These are phyloP conservation scores for Fregata magnificens DNA, from an alignment of 2,113 vertebrate genomes.

Conservation along the genomic window DNA sequence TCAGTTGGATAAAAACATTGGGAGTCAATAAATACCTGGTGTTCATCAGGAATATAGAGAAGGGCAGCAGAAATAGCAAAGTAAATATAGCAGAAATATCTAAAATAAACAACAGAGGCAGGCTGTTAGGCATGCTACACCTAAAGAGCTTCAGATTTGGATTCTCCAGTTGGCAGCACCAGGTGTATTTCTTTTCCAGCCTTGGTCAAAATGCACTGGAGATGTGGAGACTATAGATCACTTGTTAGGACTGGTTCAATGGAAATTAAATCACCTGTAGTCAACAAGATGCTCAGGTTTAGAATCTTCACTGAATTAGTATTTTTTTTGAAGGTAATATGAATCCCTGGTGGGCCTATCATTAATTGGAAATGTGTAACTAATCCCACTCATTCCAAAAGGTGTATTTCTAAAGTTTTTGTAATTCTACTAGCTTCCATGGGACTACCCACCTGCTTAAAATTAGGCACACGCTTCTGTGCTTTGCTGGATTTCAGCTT, in stretches of 20 bases:
- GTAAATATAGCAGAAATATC: background rate
- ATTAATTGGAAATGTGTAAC: background rate
- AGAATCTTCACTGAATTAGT: background rate
- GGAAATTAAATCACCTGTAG: background rate
- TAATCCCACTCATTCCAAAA: background rate
- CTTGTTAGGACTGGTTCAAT: background rate
- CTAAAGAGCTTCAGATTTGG: background rate
- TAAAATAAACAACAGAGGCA: background rate
- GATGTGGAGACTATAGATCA: background rate
- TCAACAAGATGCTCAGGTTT: background rate
- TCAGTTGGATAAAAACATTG: background rate
- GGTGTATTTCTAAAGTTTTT: background rate
- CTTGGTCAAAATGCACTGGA: background rate
- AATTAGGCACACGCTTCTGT: background rate
- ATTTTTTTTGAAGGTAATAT: background rate
- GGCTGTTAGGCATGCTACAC: background rate
- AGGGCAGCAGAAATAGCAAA: background rate
- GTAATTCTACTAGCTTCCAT: background rate
- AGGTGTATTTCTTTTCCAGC: background rate
- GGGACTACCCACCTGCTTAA: background rate
- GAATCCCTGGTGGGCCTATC: background rate
- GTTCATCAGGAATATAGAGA: background rate
- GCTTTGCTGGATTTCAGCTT: slow-evolving; percentile 20
- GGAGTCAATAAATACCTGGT: background rate
- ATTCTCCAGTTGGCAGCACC: background rate